These are phyloP conservation scores for Drosophila neonasuta DNA, from an alignment of 2,888 invertebrate species.

Conservation along the genomic window DNA sequence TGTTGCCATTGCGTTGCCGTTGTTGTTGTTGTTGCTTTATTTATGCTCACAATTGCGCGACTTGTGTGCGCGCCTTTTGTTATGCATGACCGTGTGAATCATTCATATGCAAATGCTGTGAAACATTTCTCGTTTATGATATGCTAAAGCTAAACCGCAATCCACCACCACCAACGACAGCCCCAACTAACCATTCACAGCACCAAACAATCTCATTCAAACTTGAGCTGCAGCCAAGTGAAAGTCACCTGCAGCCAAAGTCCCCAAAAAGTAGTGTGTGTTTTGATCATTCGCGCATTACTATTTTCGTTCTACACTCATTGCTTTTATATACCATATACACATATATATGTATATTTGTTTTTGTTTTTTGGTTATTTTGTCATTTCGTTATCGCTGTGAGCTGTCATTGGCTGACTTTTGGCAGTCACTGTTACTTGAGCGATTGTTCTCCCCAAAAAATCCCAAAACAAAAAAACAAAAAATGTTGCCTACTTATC, in stretches of 20 bases:
- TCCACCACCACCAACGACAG: background rate
- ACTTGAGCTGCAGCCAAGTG: constrained; percentile 2
- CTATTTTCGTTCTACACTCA: too few species aligned
- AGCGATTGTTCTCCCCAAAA: background rate
- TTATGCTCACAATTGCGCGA: constrained; percentile 8
- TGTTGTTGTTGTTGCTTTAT: background rate
- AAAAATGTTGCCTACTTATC: constrained; percentile 42
- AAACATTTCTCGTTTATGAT: constrained; percentile 50
- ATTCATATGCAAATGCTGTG: constrained; percentile 73
- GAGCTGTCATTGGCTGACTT: constrained; percentile 15
- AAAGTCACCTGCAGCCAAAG: background rate
- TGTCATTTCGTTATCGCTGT: background rate
- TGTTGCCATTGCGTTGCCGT: background rate
- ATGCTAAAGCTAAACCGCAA: constrained; percentile 22
- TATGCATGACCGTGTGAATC: constrained; percentile 41
- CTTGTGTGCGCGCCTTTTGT: constrained; percentile 27
- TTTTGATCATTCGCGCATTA: too few species aligned
- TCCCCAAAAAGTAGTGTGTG: too few species aligned
- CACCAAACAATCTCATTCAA: background rate
- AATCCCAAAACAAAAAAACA: background rate
- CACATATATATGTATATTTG: too few species aligned
- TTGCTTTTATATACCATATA: too few species aligned
- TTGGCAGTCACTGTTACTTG: constrained; percentile 10
- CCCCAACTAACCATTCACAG: background rate
- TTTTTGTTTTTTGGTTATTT: background rate